Evolutionary conservation across 2,797 vertebrate genomes (phyloP).

Genomic region (Discoglossus pictus): DNA sequence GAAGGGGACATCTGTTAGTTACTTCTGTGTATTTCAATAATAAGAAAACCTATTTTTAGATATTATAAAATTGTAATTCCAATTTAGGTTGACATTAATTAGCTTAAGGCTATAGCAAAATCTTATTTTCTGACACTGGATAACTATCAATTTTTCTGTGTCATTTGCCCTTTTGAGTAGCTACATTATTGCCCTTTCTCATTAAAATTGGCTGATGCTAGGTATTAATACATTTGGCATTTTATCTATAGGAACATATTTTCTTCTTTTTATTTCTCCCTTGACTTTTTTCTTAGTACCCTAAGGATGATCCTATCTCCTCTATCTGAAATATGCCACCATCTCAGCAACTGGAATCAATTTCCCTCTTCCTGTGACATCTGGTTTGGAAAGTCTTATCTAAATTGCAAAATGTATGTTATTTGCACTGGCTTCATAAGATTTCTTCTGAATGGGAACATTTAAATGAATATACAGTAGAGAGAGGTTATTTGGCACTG

Average conservation of each 20-base stretch:
- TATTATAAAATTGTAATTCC: too few species aligned
- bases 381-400: constrained; percentile 21
- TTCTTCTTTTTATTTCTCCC: neutral
- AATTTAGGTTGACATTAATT: neutral
- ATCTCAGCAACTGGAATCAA: constrained; percentile 19
- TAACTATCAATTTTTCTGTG: neutral
- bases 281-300: constrained; percentile 12
- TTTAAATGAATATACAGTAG: constrained; percentile 11
- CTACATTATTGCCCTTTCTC: constrained; percentile 1
- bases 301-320: constrained; percentile 16
- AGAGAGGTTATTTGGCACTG: neutral
- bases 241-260: constrained; percentile 18
- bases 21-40: too few species aligned
- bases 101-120: neutral
- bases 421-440: neutral
- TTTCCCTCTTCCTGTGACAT: constrained; percentile 35
- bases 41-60: too few species aligned
- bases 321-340: constrained; percentile 21
- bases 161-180: neutral
- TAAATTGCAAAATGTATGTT: constrained; percentile 33
- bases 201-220: constrained; percentile 2
- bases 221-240: constrained; percentile 15
- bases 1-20: too few species aligned
- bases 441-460: constrained; percentile 22
- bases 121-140: neutral